Evolutionary conservation across 2,797 vertebrate species (phyloP), one percentile per base, ranked within the genome.

Genomic region (Lemur catta): DNA sequence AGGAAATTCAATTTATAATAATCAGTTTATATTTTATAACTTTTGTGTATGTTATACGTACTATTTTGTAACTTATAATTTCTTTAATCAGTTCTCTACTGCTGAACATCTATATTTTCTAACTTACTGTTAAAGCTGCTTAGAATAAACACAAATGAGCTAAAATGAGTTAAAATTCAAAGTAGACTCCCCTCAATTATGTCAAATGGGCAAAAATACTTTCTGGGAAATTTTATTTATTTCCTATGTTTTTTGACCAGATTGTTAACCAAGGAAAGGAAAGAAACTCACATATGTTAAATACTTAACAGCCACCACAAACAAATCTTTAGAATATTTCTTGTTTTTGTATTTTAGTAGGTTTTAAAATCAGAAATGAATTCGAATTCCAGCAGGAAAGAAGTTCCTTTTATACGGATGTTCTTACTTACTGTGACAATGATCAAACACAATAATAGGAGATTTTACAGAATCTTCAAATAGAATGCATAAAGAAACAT

Each of bases 81-180:
- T 89, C 30, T 96, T 90, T 87, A 75, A 71, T 92, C 48, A 57
- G 10, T 57, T 92, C 20, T 26, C 43, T 82, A 80, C 57, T 92
- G 26, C 92, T 71, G n/a, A 57, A 46, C 5, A 38, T 71, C 48
- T 84, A 78, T 15, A 81, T 97, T 92, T 94, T 69, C 22, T 69
- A 81, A 79, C 12, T 84, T 92, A n/a, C 33, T 41, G 4, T 92
- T 89, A 71, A 95, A 79, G 11, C 52, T 69, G 65, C 22, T 67
- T 63, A 94, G 59, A 89, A 14, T 78, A 95, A 89, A 89, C n/a
- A 79, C 6, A 75, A 50, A 75, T 63, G 22, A 18, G 1, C 30
- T 88, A 78, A 93, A 94, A 86, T 84, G 33, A 84, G 71, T 93
- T 89, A 82, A 87, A 80, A 93, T 86, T 61, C 63, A 89, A 96